Base-by-base conservation (phyloP, 2,113 vertebrate genomes). In the Tupaia tana region DNA sequence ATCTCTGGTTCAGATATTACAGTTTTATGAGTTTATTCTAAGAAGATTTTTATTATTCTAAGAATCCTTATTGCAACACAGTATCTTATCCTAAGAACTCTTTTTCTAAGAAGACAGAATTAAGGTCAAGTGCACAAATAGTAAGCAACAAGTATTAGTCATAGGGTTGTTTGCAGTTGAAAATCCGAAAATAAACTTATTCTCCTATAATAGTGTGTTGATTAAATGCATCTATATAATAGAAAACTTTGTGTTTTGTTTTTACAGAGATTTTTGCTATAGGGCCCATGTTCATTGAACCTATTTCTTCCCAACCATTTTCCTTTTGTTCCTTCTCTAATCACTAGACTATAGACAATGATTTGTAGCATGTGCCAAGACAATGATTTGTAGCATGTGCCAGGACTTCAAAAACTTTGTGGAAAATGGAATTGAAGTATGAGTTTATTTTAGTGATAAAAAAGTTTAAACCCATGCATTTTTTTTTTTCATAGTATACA, bases 101-200 rank as follows among this genome's bases (percentile, higher is more conserved):
- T 54, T 93, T 93, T 96, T 81, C 59, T 74, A 84, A 43, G n/a
- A 71, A 63, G 69, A 88, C 85, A 63, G 43, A 10, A 67, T n/a
- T 80, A 77, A 78, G 22, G 29, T 61, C 34, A 93, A 61, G 4
- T 59, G 7, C 61, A 86, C 66, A 81, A 52, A 89, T 86, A 88
- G 61, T 10, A 75, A 78, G n/a, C 3, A 93, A 63, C 10, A 8
- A 83, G 34, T 82, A 13, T 66, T 34, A 22, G 64, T 89, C 13
- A 71, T 64, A 64, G 27, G 77, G 11, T 85, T 92, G 31, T 58
- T 93, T 34, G 90, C 22, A 54, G 61, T n/a, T 91, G 29, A 86
- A 92, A 96, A 88, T 56, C 24, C 58, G 25, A 89, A 96, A 91
- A 82, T 84, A 63, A 75, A 90, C 58, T 78, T 64, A 92, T 71